Base-by-base conservation (phyloP, 2,113 vertebrate genomes). In the Cyanoderma ruficeps region DNA sequence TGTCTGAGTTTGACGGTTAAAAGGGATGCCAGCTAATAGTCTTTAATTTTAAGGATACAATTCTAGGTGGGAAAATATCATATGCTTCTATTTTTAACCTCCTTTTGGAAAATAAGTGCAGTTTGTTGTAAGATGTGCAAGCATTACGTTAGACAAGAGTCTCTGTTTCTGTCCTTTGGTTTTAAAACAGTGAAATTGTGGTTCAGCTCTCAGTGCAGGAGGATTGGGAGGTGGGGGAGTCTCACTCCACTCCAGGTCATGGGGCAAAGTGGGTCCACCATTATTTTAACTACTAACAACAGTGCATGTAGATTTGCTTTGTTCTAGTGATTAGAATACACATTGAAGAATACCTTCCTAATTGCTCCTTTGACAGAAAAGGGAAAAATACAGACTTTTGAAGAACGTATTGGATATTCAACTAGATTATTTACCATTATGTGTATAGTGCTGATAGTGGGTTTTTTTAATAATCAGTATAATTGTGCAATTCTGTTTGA, bases 1-100 rank as follows among this genome's bases (percentile, higher is more conserved):
- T 94, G 98, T 98, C 97, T 96, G 94, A 96, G 95, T 97, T 96
- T 97, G 97, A 98, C 94, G 96, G 97, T 96, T 97, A 94, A 94
- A 95, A 96, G 96, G 97, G 96, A 96, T 97, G 97, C 97, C 97
- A 96, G 76, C 75, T 96, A 97, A 96, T 97, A 92, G 94, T 79
- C 93, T 96, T 96, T 97, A 91, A 95, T 96, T 96, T 95, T 95
- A 74, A 90, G 86, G 93, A 63, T 87, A 90, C 91, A 83, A 90
- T 94, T 72, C 89, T 94, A 92, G 94, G 96, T 94, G 97, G 85
- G 92, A 93, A 93, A 96, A 96, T 90, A 92, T 90, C 93, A 77
- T 42, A 52, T 85, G 68, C 63, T 80, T 75, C 90, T 96, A 91
- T 95, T 96, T 96, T 95, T 91, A 83, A 88, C 77, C 61, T 68